Evolutionary conservation across 2,888 invertebrate species (phyloP).

Genomic region (Microctonus aethiopoides): DNA sequence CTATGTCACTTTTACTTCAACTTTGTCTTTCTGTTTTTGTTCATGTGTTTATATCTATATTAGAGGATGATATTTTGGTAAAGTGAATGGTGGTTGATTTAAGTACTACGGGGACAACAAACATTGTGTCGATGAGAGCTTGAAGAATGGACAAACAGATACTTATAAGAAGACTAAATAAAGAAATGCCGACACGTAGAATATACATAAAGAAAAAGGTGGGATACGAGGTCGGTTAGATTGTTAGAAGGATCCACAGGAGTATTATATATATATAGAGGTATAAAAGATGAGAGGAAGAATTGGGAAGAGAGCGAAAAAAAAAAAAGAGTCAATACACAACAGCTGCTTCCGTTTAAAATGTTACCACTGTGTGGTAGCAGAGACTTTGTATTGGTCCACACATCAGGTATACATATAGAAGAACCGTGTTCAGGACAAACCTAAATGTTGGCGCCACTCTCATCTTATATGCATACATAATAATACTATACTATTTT

Average conservation of each 20-base stretch:
- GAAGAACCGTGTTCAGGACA: slow-evolving; percentile 9
- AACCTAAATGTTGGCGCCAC: slow-evolving; percentile 26
- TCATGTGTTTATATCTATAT: slow-evolving; percentile 7
- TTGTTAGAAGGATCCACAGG: slow-evolving; percentile 38
- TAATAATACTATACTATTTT: not conserved
- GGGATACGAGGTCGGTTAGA: slow-evolving; percentile 29
- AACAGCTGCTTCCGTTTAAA: slow-evolving; percentile 45
- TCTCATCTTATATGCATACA: not conserved
- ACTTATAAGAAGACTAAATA: slow-evolving; percentile 25
- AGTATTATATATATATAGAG: too few species aligned
- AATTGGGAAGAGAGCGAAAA: slow-evolving; percentile 20
- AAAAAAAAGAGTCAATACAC: slow-evolving; percentile 22
- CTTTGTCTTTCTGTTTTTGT: not conserved
- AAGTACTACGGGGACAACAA: slow-evolving; percentile 34
- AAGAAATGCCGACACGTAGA: slow-evolving; percentile 27
- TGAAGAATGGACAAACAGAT: slow-evolving; percentile 37
- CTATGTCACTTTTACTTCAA: slow-evolving; percentile 8
- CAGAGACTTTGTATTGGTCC: slow-evolving; percentile 5
- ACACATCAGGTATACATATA: not conserved
- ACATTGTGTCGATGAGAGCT: slow-evolving; percentile 32
- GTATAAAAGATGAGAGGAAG: slow-evolving; percentile 30
- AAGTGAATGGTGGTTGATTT: not conserved
- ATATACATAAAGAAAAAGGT: slow-evolving; percentile 26
- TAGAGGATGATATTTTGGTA: slow-evolving; percentile 21
- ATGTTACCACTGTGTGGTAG: slow-evolving; percentile 34